phyloP scores from a whole-genome alignment of 1,140 invertebrate genomes.

The Meloidogyne chitwoodi region DNA sequence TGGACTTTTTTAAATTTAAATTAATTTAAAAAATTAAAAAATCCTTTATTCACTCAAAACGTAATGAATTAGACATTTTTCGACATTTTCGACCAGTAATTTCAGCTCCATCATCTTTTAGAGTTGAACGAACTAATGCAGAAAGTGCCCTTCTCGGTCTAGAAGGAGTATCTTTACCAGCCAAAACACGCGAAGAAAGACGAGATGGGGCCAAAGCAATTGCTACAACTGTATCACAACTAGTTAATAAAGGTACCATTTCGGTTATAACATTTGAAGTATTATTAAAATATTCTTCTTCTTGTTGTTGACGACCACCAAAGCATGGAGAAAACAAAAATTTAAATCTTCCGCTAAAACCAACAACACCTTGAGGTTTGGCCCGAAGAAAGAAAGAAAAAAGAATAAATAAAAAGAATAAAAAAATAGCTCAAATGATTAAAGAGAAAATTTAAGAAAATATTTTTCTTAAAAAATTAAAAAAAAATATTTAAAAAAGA shows the following conservation, averaged over 20 bases:
- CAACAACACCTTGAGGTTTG: not conserved
- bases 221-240: slow-evolving; percentile 11
- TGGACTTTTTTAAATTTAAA: not conserved
- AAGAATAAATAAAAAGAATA: not conserved
- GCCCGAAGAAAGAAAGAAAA: not conserved
- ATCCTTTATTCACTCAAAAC: not conserved
- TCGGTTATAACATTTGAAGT: no score
- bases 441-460: no score
- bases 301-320: not conserved
- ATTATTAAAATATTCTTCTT: no score
- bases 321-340: not conserved
- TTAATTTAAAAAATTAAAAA: not conserved
- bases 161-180: slow-evolving; percentile 9
- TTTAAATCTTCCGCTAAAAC: not conserved
- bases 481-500: no score
- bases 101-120: not conserved
- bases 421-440: not conserved
- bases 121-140: slow-evolving; percentile 7
- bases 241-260: not conserved
- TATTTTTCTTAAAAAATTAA: no score
- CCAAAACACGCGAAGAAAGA: slow-evolving; percentile 14
- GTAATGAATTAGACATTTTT: slow-evolving; percentile 12
- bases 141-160: slow-evolving; percentile 1
- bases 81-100: not conserved
- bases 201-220: slow-evolving; percentile 6